Conservation (phyloP, 1,140 invertebrate genomes). For the Procambarus clarkii region DNA sequence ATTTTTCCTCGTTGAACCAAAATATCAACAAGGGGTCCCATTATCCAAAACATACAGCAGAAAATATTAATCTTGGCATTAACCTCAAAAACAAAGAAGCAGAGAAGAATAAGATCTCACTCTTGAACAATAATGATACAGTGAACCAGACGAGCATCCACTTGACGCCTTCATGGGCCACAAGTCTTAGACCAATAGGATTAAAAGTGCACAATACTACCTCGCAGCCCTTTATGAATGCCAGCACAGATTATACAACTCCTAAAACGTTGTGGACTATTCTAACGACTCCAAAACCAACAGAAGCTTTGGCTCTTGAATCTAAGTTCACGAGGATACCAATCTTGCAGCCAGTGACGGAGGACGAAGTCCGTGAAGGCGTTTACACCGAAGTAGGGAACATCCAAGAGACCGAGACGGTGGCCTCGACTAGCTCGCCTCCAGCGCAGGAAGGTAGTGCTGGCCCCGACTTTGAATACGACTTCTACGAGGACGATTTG, state of each 20-base stretch:
- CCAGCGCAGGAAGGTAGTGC: conserved; percentile 26
- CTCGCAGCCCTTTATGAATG: neutral
- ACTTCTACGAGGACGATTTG: conserved; percentile 43
- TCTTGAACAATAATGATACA: too few relatives aligned
- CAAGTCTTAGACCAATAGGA: neutral
- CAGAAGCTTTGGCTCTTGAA: neutral
- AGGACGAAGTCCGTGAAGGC: neutral
- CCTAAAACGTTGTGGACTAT: neutral
- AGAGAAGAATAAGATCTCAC: neutral
- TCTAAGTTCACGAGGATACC: neutral
- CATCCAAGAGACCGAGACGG: neutral
- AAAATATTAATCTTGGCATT: neutral
- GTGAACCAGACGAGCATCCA: neutral
- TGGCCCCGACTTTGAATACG: conserved; percentile 42
- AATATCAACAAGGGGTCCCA: neutral
- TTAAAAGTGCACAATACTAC: neutral
- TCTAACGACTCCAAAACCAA: neutral
- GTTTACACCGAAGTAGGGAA: neutral
- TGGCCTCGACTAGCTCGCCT: neutral
- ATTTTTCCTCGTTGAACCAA: neutral
- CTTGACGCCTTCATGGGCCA: neutral
- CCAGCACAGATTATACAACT: neutral
- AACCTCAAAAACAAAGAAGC: neutral
- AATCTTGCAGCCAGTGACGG: neutral
- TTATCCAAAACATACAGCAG: neutral